phyloP scores from a whole-genome alignment of 2,797 vertebrate species.

The Tenualosa ilisha region DNA sequence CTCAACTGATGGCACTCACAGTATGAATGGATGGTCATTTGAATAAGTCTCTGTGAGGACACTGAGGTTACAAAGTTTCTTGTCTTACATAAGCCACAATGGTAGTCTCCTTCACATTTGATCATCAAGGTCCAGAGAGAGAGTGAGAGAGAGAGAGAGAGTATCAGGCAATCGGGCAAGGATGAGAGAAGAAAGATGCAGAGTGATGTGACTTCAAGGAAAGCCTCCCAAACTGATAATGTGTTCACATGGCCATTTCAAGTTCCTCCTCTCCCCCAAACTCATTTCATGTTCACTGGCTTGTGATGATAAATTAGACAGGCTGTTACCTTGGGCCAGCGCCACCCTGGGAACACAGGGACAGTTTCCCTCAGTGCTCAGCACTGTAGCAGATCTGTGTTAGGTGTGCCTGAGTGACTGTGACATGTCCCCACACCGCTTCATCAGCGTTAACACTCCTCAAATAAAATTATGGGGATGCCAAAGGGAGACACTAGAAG shows the following conservation, averaged over 20 bases:
- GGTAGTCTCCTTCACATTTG: background rate
- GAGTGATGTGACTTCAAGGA: background rate
- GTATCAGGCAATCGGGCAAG: background rate
- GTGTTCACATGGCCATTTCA: background rate
- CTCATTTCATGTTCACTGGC: background rate
- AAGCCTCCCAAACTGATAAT: background rate
- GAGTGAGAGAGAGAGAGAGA: background rate
- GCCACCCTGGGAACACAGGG: background rate
- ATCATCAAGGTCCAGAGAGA: background rate
- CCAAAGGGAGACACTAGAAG: background rate
- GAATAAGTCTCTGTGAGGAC: background rate
- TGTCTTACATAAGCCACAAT: slow-evolving; percentile 2
- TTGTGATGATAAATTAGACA: slow-evolving; percentile 10
- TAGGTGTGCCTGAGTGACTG: background rate
- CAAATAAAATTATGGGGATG: background rate
- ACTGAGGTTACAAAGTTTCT: background rate
- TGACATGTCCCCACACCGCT: background rate
- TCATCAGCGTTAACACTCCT: background rate
- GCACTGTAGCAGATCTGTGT: background rate
- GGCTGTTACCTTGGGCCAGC: background rate
- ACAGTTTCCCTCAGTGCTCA: background rate
- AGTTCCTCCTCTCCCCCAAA: background rate
- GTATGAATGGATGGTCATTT: background rate
- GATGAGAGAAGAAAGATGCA: background rate
- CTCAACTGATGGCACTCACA: background rate